Percentiles rank a stretch among this genome's conserved stretches.
Evolutionary conservation across 2,797 vertebrate species (phyloP).

Genomic region (Setipinna tenuifilis): DNA sequence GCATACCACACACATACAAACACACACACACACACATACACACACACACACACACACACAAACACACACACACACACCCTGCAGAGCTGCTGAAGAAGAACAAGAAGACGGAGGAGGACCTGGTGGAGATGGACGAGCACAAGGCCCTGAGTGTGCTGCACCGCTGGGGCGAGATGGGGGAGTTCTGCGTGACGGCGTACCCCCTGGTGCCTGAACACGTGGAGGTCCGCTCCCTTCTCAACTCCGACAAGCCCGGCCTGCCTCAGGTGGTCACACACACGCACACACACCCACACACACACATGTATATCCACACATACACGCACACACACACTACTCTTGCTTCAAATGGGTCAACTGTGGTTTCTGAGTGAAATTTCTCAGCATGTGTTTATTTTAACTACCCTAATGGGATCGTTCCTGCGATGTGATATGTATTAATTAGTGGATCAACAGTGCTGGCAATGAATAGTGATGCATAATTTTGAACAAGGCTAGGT

Average conservation of each 20-base stretch:
- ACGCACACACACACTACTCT: no score
- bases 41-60: no score
- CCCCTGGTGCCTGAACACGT: slow-evolving; percentile 89
- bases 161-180: slow-evolving; percentile 89
- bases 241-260: slow-evolving; percentile 79
- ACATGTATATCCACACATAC: no score
- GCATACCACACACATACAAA: no score
- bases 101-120: slow-evolving; percentile 68
- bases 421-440: neutral
- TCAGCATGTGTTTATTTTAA: no score
- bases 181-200: slow-evolving; percentile 76
- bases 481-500: neutral
- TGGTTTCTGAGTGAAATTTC: no score
- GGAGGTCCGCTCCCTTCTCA: slow-evolving; percentile 84
- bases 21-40: no score
- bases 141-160: slow-evolving; percentile 85
- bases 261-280: slow-evolving; percentile 79
- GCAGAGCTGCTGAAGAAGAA: slow-evolving; percentile 76
- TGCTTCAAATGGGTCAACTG: no score
- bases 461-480: neutral
- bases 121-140: slow-evolving; percentile 80
- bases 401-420: no score
- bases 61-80: neutral
- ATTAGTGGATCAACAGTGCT: neutral
- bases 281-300: neutral